Evolutionary conservation across 2,113 vertebrate species (phyloP).

Genomic region (Prionailurus viverrinus): DNA sequence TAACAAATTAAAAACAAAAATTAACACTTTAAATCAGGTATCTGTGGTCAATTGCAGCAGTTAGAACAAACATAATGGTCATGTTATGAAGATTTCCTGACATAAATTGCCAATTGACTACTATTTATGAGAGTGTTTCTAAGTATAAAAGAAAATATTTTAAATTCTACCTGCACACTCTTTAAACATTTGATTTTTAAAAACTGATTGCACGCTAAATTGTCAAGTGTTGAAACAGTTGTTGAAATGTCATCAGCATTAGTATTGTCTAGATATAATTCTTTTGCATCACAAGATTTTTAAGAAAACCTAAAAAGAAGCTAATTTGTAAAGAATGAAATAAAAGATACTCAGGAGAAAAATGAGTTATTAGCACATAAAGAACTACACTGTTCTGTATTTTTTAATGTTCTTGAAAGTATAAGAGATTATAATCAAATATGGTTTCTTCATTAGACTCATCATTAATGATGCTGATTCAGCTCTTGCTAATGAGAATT

Average conservation of each 20-base stretch:
- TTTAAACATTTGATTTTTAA: not conserved
- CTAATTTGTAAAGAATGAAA: constrained; percentile 70
- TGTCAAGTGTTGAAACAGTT: constrained; percentile 34
- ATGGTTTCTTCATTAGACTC: constrained; percentile 63
- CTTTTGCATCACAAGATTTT: not conserved
- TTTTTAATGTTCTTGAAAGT: constrained; percentile 44
- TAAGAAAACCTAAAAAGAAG: constrained; percentile 54
- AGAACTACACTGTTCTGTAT: not conserved
- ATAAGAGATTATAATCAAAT: constrained; percentile 80
- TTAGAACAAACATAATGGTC: not conserved
- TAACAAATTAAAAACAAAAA: not conserved
- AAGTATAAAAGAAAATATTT: constrained; percentile 22
- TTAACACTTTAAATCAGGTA: not conserved
- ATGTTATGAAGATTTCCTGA: not conserved
- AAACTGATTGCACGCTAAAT: not conserved
- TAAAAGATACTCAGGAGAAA: constrained; percentile 23
- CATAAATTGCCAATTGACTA: not conserved
- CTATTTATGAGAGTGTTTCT: not conserved
- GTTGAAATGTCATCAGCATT: not conserved
- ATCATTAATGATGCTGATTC: constrained; percentile 82
- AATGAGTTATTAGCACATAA: constrained; percentile 68
- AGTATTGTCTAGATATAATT: constrained; percentile 1
- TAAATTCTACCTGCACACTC: not conserved
- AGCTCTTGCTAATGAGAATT: constrained; percentile 77
- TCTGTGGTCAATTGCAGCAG: not conserved